Conservation (phyloP, 2,888 invertebrate species). For the Morinoia aosen region DNA sequence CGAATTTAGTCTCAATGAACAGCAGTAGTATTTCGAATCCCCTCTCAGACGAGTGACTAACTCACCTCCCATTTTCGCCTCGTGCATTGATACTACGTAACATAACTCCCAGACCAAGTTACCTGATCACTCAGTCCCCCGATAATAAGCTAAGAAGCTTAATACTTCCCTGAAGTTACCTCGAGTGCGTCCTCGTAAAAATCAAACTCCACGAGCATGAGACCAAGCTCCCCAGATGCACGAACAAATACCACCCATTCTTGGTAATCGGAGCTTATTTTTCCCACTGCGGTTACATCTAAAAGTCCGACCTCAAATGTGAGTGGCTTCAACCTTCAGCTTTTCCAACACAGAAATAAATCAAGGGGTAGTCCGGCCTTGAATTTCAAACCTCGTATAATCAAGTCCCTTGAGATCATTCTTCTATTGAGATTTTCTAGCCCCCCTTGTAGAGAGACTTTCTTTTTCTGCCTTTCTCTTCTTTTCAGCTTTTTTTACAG, state of each 20-base stretch:
- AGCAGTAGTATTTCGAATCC: too few relatives aligned
- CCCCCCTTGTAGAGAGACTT: background rate
- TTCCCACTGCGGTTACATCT: background rate
- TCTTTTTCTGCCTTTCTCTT: too few relatives aligned
- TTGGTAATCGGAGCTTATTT: background rate
- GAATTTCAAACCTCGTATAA: background rate
- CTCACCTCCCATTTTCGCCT: too few relatives aligned
- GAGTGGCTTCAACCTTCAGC: background rate
- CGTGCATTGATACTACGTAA: too few relatives aligned
- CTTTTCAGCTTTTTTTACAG: background rate
- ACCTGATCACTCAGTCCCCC: too few relatives aligned
- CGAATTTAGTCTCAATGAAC: too few relatives aligned
- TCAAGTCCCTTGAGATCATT: background rate
- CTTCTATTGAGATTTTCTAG: background rate
- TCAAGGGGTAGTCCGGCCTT: background rate
- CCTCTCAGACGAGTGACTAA: too few relatives aligned
- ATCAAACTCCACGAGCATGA: background rate
- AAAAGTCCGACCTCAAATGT: background rate
- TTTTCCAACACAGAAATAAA: background rate
- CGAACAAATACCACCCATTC: too few relatives aligned
- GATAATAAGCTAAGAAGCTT: too few relatives aligned
- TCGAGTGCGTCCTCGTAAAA: background rate
- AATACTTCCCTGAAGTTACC: background rate
- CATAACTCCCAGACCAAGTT: too few relatives aligned
- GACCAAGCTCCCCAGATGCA: background rate